Conservation (phyloP, 2,113 vertebrate species). For the Ibidorhyncha struthersii region DNA sequence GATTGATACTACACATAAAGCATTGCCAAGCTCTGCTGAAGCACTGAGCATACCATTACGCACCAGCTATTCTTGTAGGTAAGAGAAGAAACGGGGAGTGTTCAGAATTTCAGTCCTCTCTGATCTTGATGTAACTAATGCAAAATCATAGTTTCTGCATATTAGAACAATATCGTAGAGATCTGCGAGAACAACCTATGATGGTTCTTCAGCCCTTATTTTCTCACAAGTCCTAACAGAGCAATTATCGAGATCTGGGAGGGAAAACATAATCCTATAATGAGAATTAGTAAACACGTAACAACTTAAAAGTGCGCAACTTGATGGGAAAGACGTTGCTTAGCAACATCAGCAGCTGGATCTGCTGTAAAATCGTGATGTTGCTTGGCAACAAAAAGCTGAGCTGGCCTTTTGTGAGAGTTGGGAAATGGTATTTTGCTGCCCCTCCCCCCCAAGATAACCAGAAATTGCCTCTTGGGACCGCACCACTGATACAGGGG, state of each 20-base stretch:
- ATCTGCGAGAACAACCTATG: fast-evolving
- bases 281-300: background rate
- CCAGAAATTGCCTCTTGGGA: background rate
- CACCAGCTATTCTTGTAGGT: background rate
- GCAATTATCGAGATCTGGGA: background rate
- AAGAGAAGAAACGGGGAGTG: background rate
- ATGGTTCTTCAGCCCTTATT: background rate
- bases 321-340: background rate
- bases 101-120: background rate
- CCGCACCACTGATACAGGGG: background rate
- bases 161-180: background rate
- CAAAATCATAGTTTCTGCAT: background rate
- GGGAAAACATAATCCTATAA: background rate
- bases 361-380: background rate
- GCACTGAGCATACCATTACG: background rate
- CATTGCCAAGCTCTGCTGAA: background rate
- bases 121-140: background rate
- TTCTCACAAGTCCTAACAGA: background rate
- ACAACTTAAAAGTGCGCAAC: background rate
- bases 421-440: background rate
- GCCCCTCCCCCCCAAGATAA: background rate
- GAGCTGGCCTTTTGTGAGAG: background rate
- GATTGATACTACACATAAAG: background rate
- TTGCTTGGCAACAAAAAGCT: conserved; percentile 25
- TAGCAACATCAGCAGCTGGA: conserved; percentile 39